Base-by-base conservation (phyloP, 92 coral and sea anemone species). In the Umimayanthus chanpuru region DNA sequence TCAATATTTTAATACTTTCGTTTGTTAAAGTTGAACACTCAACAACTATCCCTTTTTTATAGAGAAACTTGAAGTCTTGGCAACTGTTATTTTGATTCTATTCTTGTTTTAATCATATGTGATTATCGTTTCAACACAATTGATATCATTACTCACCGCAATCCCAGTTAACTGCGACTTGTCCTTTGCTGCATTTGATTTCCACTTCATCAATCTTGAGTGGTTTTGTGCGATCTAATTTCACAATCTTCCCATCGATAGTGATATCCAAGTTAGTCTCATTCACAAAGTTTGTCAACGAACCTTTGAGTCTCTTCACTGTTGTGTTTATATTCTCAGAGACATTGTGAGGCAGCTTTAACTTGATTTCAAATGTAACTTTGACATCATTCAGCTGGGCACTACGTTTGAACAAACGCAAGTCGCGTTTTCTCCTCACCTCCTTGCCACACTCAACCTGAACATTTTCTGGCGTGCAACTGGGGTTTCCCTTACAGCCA, bases 121-220 rank as follows among this genome's bases (percentile, higher is more conserved):
- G 20, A 26, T 9, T 38, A 55, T 64, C 5, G 5, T 11, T 0
- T 28, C 14, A 32, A 14, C 2, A 70, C 44, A 23, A 2, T 12
- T 21, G 28, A 6, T 70, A 14, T 6, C 1, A 49, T 8, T 85
- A 25, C 93, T 90, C 76, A 90, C 95, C 95, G 85, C 95, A 93
- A 9, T 25, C 65, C 21, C 80, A 55, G 29, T 89, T 93, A 23
- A 73, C 88, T 39, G 61, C 90, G 2, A 93, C 93, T 88, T 88
- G 90, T n/a, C 93, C 95, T 16, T 80, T 67, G 66, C 5, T 77
- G 70, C 95, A 93, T 5, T 49, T 26, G 9, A 88, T 32, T 38
- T 91, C 30, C 14, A 67, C 85, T 12, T 56, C 61, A 25, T 71
- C 73, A 50, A 93, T 53, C 21, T 81, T 73, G 16, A 88, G 79